phyloP scores from a whole-genome alignment of 2,113 vertebrate species.

The Periophthalmus modestus region DNA sequence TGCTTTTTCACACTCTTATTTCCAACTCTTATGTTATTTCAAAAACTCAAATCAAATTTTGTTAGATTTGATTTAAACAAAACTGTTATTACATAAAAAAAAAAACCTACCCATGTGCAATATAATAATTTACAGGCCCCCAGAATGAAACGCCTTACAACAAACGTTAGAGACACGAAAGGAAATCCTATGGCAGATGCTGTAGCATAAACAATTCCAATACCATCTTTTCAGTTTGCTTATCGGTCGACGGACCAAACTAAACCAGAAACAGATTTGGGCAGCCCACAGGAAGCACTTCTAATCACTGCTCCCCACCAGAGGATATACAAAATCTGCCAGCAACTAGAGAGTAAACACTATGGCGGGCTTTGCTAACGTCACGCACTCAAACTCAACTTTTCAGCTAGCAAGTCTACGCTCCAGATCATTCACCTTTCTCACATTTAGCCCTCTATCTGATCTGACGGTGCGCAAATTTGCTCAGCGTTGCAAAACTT shows the following conservation, averaged over 20 bases:
- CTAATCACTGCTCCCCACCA: slow-evolving; percentile 19
- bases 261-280: slow-evolving; percentile 11
- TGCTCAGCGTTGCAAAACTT: background rate
- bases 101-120: background rate
- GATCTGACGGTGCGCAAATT: background rate
- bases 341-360: slow-evolving; percentile 1
- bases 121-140: no score
- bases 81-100: no score
- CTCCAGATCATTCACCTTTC: background rate
- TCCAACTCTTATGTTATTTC: no score
- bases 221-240: slow-evolving; percentile 8
- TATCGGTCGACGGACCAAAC: background rate
- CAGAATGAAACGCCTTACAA: background rate
- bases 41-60: no score
- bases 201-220: background rate
- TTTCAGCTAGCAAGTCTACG: background rate
- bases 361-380: background rate
- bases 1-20: no score
- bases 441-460: background rate
- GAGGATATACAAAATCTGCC: slow-evolving; percentile 26
- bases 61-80: no score
- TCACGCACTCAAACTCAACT: background rate
- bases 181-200: background rate
- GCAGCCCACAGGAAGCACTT: slow-evolving; percentile 24
- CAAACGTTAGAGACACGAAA: background rate